These are phyloP conservation scores for Isurus oxyrinchus DNA, from an alignment of 2,113 vertebrate genomes.

Conservation along the genomic window DNA sequence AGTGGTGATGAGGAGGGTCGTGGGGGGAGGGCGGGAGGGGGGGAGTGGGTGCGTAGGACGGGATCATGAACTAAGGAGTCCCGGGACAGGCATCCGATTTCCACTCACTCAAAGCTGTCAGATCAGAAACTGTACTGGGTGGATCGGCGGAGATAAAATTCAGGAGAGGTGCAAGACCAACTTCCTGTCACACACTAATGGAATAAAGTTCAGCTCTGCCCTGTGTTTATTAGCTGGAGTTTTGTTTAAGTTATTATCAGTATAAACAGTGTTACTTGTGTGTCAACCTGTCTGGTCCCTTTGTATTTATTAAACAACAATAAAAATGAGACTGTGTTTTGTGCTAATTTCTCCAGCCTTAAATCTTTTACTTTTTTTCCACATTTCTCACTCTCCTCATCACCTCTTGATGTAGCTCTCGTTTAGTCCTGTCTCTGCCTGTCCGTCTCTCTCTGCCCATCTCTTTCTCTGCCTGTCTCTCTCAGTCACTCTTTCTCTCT, in stretches of 20 bases:
- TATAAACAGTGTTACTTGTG: conserved; percentile 6
- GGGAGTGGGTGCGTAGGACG: no score
- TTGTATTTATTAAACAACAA: conserved; percentile 9
- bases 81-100: neutral
- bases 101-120: neutral
- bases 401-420: neutral
- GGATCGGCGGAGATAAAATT: neutral
- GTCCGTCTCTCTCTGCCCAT: neutral
- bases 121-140: neutral
- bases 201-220: neutral
- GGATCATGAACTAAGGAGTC: no score
- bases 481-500: neutral
- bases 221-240: neutral
- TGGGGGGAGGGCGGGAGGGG: no score
- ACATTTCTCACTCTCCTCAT: neutral
- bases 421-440: neutral
- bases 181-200: neutral
- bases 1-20: no score
- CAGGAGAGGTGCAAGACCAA: neutral
- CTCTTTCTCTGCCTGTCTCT: neutral
- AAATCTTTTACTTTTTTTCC: neutral
- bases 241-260: neutral
- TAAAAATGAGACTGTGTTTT: neutral
- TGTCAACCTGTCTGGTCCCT: neutral
- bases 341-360: neutral